Conservation (phyloP, 2,888 invertebrate genomes). For the Chrysotoxum bicinctum region DNA sequence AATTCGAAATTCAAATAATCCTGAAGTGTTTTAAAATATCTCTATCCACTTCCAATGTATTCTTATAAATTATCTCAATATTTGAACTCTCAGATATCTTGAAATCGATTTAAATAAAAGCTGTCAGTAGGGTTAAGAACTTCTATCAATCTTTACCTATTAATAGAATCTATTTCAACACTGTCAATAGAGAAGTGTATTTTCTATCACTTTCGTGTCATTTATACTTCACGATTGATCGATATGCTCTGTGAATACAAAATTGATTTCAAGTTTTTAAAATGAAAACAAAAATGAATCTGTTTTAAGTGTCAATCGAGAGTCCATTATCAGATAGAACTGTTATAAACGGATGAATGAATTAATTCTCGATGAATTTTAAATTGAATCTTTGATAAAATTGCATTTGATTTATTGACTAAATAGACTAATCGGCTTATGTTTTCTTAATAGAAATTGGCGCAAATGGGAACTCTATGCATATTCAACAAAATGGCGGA, state of each 20-base stretch:
- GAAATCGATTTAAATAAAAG: not conserved
- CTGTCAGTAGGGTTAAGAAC: not conserved
- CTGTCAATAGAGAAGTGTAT: not conserved
- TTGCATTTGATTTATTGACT: constrained; percentile 7
- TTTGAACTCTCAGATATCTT: too few relatives aligned
- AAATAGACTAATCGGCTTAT: too few relatives aligned
- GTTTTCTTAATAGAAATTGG: too few relatives aligned
- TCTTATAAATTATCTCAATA: not conserved
- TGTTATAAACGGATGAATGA: not conserved
- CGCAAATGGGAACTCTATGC: too few relatives aligned
- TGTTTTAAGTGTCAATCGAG: too few relatives aligned
- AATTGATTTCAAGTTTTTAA: not conserved
- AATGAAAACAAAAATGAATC: not conserved
- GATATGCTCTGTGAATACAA: not conserved
- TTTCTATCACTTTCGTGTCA: constrained; percentile 14
- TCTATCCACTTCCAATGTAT: not conserved
- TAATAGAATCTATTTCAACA: constrained; percentile 6
- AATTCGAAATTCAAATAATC: not conserved
- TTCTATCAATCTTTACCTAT: not conserved
- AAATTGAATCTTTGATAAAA: not conserved
- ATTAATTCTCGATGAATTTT: not conserved
- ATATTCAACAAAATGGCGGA: too few relatives aligned
- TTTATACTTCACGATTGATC: constrained; percentile 26
- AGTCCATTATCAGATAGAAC: constrained; percentile 4
- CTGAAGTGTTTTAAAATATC: not conserved